phyloP scores from a whole-genome alignment of 2,888 invertebrate genomes.

The Leptinotarsa haldemani region DNA sequence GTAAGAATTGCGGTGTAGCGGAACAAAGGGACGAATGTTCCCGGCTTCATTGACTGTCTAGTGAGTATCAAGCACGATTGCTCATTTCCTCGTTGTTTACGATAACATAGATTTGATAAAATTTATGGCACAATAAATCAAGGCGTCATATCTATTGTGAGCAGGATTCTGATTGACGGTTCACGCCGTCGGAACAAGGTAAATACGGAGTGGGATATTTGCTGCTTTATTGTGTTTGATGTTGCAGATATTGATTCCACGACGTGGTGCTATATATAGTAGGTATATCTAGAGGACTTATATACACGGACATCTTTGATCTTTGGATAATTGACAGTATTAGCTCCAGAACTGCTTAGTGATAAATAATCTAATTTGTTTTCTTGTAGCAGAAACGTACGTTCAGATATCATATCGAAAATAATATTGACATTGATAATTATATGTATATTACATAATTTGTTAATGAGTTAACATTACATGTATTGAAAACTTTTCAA shows the following conservation, averaged over 20 bases:
- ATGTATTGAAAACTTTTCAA: no score
- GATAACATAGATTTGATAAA: conserved; percentile 12
- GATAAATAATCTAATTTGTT: no score
- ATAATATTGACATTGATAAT: no score
- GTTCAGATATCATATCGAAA: no score
- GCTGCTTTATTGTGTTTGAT: neutral
- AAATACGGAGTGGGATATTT: neutral
- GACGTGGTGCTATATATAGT: neutral
- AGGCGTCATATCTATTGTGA: conserved; percentile 6
- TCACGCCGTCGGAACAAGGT: neutral
- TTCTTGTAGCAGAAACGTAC: no score
- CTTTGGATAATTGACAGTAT: no score
- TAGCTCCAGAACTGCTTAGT: no score
- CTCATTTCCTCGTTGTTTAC: conserved; percentile 17
- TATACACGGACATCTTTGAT: no score
- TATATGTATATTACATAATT: no score
- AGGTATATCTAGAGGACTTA: neutral
- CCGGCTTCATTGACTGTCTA: conserved; percentile 1
- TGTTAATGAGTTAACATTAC: no score
- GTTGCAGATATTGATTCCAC: neutral
- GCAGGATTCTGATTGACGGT: conserved; percentile 18
- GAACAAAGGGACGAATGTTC: neutral
- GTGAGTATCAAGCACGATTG: conserved; percentile 4
- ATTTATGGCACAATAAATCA: conserved; percentile 20
- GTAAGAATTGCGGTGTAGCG: neutral